These are phyloP conservation scores for Podotricha telesiphe DNA, from an alignment of 2,888 invertebrate species.

Conservation along the genomic window DNA sequence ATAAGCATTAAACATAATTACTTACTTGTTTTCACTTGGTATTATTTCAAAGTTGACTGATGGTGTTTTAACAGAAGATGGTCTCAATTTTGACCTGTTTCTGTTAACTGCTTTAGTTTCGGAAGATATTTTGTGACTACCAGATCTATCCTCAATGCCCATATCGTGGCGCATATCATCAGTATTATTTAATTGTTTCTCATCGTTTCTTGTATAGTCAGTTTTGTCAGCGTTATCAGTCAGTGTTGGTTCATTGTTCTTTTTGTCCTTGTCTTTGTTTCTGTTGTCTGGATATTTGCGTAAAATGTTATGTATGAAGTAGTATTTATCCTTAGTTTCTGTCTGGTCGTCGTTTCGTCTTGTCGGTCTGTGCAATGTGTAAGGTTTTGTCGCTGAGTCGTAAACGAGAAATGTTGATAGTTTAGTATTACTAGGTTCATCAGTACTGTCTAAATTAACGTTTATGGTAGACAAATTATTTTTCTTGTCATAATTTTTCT, in stretches of 20 bases:
- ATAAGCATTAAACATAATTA: no score
- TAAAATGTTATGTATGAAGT: slow-evolving; percentile 72
- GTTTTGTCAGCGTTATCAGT: background rate
- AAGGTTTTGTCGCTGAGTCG: slow-evolving; percentile 74
- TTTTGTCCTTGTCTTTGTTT: slow-evolving; percentile 44
- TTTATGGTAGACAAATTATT: slow-evolving; percentile 70
- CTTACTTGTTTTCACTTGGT: slow-evolving; percentile 79
- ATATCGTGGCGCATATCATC: background rate
- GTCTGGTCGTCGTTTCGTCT: slow-evolving; percentile 68
- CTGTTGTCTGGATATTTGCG: slow-evolving; percentile 64
- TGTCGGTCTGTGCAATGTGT: slow-evolving; percentile 68
- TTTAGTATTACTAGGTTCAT: slow-evolving; percentile 54
- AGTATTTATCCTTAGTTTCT: slow-evolving; percentile 66
- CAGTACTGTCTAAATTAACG: slow-evolving; percentile 49
- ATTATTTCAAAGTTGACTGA: slow-evolving; percentile 77
- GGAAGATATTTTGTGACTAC: slow-evolving; percentile 49
- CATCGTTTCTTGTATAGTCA: slow-evolving; percentile 34
- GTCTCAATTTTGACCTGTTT: slow-evolving; percentile 57
- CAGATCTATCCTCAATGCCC: slow-evolving; percentile 39
- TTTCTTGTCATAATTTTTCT: slow-evolving; percentile 56
- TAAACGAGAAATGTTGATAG: slow-evolving; percentile 73
- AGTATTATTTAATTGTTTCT: slow-evolving; percentile 39
- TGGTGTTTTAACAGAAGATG: slow-evolving; percentile 65
- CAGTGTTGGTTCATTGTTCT: slow-evolving; percentile 60
- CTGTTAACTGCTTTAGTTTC: slow-evolving; percentile 44